These are phyloP conservation scores for Ardeotis arabs DNA, from an alignment of 2,113 vertebrate species.

Conservation along the genomic window DNA sequence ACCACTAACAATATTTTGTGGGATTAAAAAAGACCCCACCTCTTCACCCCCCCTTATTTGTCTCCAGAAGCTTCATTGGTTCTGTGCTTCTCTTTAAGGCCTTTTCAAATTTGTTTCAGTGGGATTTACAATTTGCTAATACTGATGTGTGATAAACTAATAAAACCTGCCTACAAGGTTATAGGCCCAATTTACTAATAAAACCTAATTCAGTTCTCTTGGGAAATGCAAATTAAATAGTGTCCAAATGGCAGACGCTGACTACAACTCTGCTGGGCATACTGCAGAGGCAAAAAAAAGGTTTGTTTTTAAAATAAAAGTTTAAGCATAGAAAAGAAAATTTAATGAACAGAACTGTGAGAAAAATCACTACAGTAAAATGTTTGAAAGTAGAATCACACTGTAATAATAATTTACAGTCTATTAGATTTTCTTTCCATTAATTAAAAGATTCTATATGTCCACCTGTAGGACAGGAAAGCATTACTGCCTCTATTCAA, in stretches of 20 bases:
- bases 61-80: slow-evolving; percentile 38
- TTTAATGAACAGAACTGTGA: background rate
- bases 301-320: background rate
- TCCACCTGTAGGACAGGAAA: background rate
- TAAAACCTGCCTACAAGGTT: slow-evolving; percentile 78
- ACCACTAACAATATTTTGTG: background rate
- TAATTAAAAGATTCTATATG: background rate
- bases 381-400: background rate
- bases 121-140: slow-evolving; percentile 81
- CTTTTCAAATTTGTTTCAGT: slow-evolving; percentile 64
- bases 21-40: background rate
- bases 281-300: background rate
- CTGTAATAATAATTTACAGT: background rate
- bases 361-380: background rate
- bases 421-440: background rate
- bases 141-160: slow-evolving; percentile 79
- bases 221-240: slow-evolving; percentile 76
- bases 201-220: slow-evolving; percentile 77
- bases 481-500: background rate
- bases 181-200: slow-evolving; percentile 80
- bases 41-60: background rate
- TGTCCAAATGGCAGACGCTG: slow-evolving; percentile 40
- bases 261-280: background rate
- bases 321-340: background rate
- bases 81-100: slow-evolving; percentile 50